Evolutionary conservation across 2,888 invertebrate genomes (phyloP), one percentile per base, ranked within the genome.

Genomic region (Tetropium fuscum): DNA sequence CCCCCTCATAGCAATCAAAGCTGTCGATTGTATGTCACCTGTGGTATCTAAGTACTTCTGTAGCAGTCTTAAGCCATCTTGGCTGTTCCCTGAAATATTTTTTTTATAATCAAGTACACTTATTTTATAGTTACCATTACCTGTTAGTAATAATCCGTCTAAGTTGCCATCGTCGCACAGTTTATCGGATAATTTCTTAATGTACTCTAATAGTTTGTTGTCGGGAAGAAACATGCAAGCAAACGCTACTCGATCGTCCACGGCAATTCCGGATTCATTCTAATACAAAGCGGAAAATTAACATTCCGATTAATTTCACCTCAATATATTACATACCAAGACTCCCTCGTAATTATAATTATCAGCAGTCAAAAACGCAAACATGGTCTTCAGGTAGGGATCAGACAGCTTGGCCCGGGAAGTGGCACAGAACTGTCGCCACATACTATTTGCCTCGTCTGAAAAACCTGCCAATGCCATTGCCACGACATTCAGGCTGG

Each of bases 11-110:
- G 90, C 87, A 74, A 95, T 86, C 66, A 95, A 83, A 72, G 93
- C 90, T 11, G 91, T 94, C 16, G 95, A 94, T 83, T 98, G 97
- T 62, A 98, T 91, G 84, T 98, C 97, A 5, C 93, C 92, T 0
- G 93, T 90, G 22, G 84, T 81, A 83, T 98, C 95, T 71, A 97
- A 85, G 83, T 95, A 97, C 64, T 88, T 89, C 83, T 95, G 94
- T 70, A 97, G 83, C 71, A 98, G 84, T 58, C 88, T 87, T 36
- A 96, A 84, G 30, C 94, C 93, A 72, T 92, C 92, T 3, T 84
- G 77, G 40, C 88, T 89, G 49, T 91, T 89, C 25, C 92, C 91
- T 90, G 70, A 51, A 51, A 3, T 1, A 15, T n/a, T 8, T 22
- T 7, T 8, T 18, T 10, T 10, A 18, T 18, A 19, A 22, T 6